phyloP scores from a whole-genome alignment of 2,888 invertebrate species.

The Drosophila lacicola region DNA sequence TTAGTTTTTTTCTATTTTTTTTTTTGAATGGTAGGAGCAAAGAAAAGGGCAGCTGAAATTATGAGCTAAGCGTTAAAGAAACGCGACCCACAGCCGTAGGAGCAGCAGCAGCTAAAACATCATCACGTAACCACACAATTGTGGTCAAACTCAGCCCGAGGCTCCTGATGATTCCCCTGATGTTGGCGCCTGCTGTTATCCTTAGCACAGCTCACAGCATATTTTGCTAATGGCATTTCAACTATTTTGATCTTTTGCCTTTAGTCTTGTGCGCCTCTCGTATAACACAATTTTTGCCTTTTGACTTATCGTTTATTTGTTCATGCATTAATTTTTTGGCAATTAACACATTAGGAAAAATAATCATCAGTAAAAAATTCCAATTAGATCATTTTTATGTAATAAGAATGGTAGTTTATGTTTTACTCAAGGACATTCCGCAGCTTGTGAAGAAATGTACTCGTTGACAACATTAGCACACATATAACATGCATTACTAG shows the following conservation, averaged over 20 bases:
- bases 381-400: too few species aligned
- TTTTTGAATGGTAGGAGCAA: constrained; percentile 24
- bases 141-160: constrained; percentile 43
- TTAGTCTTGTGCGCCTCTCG: constrained; percentile 14
- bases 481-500: too few species aligned
- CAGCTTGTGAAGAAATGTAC: too few species aligned
- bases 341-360: background rate
- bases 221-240: constrained; percentile 64
- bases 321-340: background rate
- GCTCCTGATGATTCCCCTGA: constrained; percentile 27
- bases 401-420: too few species aligned
- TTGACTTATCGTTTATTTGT: constrained; percentile 29
- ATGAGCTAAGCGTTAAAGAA: constrained; percentile 44
- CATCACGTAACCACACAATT: constrained; percentile 69
- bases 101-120: constrained; percentile 48
- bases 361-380: too few species aligned
- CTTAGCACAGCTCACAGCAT: constrained; percentile 27
- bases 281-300: constrained; percentile 15
- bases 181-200: constrained; percentile 16
- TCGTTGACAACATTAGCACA: too few species aligned
- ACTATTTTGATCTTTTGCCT: constrained; percentile 56
- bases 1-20: constrained; percentile 26
- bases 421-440: too few species aligned
- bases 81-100: constrained; percentile 9
- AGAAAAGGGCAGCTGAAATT: constrained; percentile 41